phyloP scores from a whole-genome alignment of 1,140 invertebrate genomes.

The Trinorchestia longiramus region DNA sequence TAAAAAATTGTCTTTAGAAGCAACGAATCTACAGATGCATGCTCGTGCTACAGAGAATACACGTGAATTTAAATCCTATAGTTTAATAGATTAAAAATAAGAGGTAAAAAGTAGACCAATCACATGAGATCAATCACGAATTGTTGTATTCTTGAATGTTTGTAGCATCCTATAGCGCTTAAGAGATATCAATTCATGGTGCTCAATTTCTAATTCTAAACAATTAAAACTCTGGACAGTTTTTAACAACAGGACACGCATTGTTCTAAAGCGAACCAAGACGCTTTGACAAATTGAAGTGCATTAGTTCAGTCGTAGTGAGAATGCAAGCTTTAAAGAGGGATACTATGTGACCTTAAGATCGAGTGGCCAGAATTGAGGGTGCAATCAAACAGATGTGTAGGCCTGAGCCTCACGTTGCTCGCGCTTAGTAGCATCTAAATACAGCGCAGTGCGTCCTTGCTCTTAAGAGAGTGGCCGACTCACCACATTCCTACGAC shows the following conservation, averaged over 20 bases:
- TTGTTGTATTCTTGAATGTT: background rate
- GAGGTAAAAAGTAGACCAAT: background rate
- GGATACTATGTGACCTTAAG: background rate
- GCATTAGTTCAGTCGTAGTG: background rate
- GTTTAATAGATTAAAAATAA: background rate
- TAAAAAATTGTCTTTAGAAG: background rate
- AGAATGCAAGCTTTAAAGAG: background rate
- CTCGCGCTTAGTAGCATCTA: background rate
- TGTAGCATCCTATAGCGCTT: background rate
- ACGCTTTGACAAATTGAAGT: background rate
- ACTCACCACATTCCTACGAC: background rate
- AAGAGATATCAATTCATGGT: background rate
- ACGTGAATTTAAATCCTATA: background rate
- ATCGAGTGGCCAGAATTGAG: background rate
- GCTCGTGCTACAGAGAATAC: background rate
- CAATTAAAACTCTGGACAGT: background rate
- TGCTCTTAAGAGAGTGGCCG: background rate
- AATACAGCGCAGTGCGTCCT: background rate
- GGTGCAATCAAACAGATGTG: background rate
- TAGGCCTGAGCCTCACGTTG: background rate
- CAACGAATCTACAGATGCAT: background rate
- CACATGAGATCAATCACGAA: background rate
- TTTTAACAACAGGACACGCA: background rate
- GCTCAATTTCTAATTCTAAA: background rate
- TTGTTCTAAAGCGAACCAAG: background rate